Evolutionary conservation across 2,888 invertebrate species (phyloP).

Genomic region (Candidula unifasciata): DNA sequence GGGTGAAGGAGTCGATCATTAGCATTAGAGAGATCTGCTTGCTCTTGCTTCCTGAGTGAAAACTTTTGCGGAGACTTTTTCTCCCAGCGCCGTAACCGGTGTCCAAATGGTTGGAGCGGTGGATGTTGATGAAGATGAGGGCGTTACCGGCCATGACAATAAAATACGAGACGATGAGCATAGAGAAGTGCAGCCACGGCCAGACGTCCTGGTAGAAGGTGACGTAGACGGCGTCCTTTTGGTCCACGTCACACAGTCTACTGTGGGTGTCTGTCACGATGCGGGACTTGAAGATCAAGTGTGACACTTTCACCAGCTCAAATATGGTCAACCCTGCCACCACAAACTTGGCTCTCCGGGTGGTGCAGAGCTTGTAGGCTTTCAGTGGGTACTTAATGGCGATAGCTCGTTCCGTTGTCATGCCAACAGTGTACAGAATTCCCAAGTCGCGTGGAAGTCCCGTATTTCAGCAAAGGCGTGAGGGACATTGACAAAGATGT

Average conservation of each 20-base stretch:
- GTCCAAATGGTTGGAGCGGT: slow-evolving; percentile 45
- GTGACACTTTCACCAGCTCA: slow-evolving; percentile 62
- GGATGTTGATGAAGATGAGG: slow-evolving; percentile 62
- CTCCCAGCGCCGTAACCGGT: neutral
- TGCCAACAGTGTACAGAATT: slow-evolving; percentile 64
- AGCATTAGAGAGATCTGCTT: slow-evolving; percentile 66
- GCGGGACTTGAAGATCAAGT: slow-evolving; percentile 56
- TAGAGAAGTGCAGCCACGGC: slow-evolving; percentile 63
- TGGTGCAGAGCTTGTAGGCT: slow-evolving; percentile 61
- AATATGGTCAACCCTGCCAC: slow-evolving; percentile 55
- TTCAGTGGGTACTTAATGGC: slow-evolving; percentile 66
- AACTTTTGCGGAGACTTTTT: slow-evolving; percentile 34
- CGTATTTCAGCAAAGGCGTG: slow-evolving; percentile 33
- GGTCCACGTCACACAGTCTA: slow-evolving; percentile 61
- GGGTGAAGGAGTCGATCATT: slow-evolving; percentile 63
- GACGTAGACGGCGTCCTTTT: slow-evolving; percentile 34
- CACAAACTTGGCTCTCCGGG: slow-evolving; percentile 60
- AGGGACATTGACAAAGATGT: slow-evolving; percentile 65
- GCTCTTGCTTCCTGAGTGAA: slow-evolving; percentile 50
- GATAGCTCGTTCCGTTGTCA: slow-evolving; percentile 67
- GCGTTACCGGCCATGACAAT: slow-evolving; percentile 63
- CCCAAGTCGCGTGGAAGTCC: slow-evolving; percentile 62
- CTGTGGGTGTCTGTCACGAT: slow-evolving; percentile 53
- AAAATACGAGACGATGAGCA: slow-evolving; percentile 60
- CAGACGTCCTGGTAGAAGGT: slow-evolving; percentile 56